A percentile compares a stretch with the other conserved stretches of the same genome.
phyloP scores from a whole-genome alignment of 2,113 vertebrate species.

The Sylvia atricapilla region DNA sequence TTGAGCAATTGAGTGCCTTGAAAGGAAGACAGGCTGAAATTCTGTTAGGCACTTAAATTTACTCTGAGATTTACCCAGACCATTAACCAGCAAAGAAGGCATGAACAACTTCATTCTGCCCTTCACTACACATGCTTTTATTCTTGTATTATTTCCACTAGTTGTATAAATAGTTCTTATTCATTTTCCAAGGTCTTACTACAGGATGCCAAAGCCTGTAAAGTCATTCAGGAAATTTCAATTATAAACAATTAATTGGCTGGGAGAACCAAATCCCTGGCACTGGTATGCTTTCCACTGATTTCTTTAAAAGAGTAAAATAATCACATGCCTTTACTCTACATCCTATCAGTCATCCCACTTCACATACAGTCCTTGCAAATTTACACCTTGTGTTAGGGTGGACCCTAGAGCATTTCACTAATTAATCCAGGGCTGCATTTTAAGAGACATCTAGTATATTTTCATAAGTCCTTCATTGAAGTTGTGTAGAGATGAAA shows the following conservation, averaged over 20 bases:
- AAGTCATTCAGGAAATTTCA: slow-evolving; percentile 2
- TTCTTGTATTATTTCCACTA: neutral
- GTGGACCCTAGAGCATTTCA: neutral
- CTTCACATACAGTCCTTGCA: neutral
- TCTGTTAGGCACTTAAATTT: neutral
- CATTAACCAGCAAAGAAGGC: neutral
- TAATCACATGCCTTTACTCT: neutral
- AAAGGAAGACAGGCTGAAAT: neutral
- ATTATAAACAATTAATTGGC: neutral
- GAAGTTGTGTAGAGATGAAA: neutral
- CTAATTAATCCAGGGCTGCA: neutral
- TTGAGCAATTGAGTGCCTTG: neutral
- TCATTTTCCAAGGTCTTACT: neutral
- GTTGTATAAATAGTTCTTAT: neutral
- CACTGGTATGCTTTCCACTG: neutral
- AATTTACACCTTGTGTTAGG: neutral
- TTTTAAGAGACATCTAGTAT: neutral
- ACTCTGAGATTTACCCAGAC: neutral
- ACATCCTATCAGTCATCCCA: neutral
- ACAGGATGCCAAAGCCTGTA: neutral
- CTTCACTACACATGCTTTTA: neutral
- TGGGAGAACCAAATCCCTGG: neutral
- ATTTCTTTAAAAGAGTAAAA: neutral
- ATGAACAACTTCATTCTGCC: neutral
- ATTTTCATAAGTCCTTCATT: neutral